These are phyloP conservation scores for Rallus crepitans DNA, from an alignment of 2,797 vertebrate species.

Conservation along the genomic window DNA sequence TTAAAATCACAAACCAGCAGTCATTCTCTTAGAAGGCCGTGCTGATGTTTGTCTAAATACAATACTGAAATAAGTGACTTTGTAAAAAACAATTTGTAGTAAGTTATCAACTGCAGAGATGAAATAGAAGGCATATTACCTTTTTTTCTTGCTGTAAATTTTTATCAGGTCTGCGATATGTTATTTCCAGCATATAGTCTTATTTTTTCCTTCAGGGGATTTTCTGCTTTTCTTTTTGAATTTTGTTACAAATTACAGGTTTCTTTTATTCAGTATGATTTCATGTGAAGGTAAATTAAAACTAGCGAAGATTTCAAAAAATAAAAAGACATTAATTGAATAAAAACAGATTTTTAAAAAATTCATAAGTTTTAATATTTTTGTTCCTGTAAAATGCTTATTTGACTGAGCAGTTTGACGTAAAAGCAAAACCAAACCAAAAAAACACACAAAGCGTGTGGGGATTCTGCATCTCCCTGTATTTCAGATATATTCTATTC, in stretches of 20 bases:
- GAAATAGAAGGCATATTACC: background rate
- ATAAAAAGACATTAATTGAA: background rate
- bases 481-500: background rate
- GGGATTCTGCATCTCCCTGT: background rate
- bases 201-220: slow-evolving; percentile 6
- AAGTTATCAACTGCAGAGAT: background rate
- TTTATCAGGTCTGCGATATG: background rate
- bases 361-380: background rate
- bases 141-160: background rate
- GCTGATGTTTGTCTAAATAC: slow-evolving; percentile 17
- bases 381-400: background rate
- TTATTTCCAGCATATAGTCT: slow-evolving; percentile 1
- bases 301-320: background rate
- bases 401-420: background rate
- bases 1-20: slow-evolving; percentile 43
- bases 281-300: background rate
- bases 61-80: slow-evolving; percentile 3
- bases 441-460: background rate
- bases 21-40: background rate
- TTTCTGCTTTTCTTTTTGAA: background rate
- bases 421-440: background rate
- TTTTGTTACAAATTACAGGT: background rate
- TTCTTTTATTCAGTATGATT: background rate
- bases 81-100: background rate
- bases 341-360: background rate